A percentile compares a stretch with the other conserved stretches of the same genome.
Conservation (phyloP, 1,140 invertebrate species). For the Habropoda laboriosa region DNA sequence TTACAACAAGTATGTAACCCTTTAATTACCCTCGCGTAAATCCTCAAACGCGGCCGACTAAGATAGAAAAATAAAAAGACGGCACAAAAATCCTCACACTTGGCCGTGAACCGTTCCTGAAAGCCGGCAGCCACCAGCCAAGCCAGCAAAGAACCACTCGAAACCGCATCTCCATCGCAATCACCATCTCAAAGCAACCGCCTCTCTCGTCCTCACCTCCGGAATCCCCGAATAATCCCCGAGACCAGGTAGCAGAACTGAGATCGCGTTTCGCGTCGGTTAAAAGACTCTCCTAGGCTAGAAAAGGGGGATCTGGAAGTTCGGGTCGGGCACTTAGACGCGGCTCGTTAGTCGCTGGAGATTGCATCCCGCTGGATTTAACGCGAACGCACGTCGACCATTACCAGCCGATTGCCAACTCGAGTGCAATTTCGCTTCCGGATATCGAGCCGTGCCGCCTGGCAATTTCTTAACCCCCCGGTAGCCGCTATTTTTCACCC, state of each 20-base stretch:
- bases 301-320: constrained; percentile 43
- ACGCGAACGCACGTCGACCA: constrained; percentile 41
- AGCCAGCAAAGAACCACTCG: background rate
- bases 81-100: too few relatives aligned
- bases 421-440: constrained; percentile 45
- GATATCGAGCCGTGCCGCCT: constrained; percentile 3
- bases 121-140: background rate
- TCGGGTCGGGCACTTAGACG: constrained; percentile 52
- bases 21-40: too few relatives aligned
- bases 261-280: constrained; percentile 25
- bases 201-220: background rate
- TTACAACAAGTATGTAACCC: too few relatives aligned
- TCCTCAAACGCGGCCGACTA: too few relatives aligned
- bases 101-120: background rate
- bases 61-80: too few relatives aligned
- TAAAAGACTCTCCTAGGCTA: constrained; percentile 1
- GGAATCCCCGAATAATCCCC: background rate
- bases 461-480: constrained; percentile 30
- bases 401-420: constrained; percentile 47
- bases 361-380: constrained; percentile 48
- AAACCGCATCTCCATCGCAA: background rate
- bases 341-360: constrained; percentile 56
- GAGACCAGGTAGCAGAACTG: background rate
- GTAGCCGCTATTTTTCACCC: constrained; percentile 5
- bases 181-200: background rate